Base-by-base conservation (phyloP, 2,797 vertebrate genomes). In the Tiaroga cobitis region DNA sequence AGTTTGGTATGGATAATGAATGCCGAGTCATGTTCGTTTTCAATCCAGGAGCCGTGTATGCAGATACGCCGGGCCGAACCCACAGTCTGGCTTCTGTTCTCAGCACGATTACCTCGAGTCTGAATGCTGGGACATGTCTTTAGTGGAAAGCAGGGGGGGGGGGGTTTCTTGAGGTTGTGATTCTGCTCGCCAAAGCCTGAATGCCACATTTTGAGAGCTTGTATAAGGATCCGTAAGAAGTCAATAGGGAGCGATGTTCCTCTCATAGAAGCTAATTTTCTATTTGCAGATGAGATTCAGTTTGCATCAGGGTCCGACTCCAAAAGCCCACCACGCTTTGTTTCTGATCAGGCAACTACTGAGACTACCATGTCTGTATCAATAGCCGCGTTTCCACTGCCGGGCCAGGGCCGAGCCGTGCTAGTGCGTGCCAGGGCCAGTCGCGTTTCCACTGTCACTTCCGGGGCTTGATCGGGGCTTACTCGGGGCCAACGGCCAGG, bases 51-150 rank as follows among this genome's bases (percentile, higher is more conserved):
- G 59, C 74, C 76, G 85, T 80, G 86, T 91, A 89, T 91, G 82
- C 87, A 86, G 88, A 88, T 91, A 59, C 83, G 61, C 82, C 74
- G 85, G 84, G 81, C 82, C 83, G 80, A 80, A 79, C 87, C 75
- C 86, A 75, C 78, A 78, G 85, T 82, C 83, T 75, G 61, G 78
- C 85, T 82, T 77, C 72, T 86, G 90, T 81, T 88, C 61, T 87
- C 84, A 82, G 90, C 78, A 86, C 91, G 88, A 93, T 93, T 92
- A 92, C 91, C 46, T 74, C 9, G 3, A 72, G 69, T 85, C 88
- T 86, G 91, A 94, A 94, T 91, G 91, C 89, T 89, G 85, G 69
- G 74, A 88, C 90, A 91, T 93, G 93, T 85, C 87, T 86, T 78
- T 81, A 8, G 88, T 90, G 89, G 86, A 91, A 93, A 92, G 85